Conservation (phyloP, 2,888 invertebrate genomes). For the Biston stratarius region DNA sequence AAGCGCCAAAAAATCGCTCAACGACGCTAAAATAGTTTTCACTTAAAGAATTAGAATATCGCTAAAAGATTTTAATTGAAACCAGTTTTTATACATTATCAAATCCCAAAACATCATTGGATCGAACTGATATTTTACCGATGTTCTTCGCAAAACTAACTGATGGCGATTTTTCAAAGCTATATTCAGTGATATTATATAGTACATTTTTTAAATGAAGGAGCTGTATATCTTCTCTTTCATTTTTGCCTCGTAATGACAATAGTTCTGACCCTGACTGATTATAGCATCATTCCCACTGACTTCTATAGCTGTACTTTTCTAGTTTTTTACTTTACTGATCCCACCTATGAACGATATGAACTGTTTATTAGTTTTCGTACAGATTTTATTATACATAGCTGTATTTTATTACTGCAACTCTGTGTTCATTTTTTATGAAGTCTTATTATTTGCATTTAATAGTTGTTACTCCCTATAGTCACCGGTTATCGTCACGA, state of each 20-base stretch:
- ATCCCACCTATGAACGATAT: constrained; percentile 73
- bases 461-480: constrained; percentile 53
- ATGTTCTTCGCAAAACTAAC: too few species aligned
- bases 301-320: constrained; percentile 58
- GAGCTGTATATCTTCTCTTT: too few species aligned
- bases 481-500: constrained; percentile 12
- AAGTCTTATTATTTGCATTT: constrained; percentile 63
- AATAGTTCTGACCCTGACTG: constrained; percentile 62
- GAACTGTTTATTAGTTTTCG: constrained; percentile 61
- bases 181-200: too few species aligned
- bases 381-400: constrained; percentile 50
- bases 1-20: too few species aligned
- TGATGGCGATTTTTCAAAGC: too few species aligned
- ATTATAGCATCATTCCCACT: constrained; percentile 66
- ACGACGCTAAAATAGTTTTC: too few species aligned
- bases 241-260: constrained; percentile 44
- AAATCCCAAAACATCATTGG: too few species aligned
- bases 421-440: constrained; percentile 62
- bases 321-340: constrained; percentile 57
- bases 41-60: too few species aligned
- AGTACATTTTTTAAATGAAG: too few species aligned
- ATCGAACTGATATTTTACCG: too few species aligned
- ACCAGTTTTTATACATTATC: too few species aligned
- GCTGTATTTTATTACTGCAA: constrained; percentile 50
- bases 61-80: too few species aligned